A percentile compares a stretch with the other conserved stretches of the same genome.
These are phyloP conservation scores for Cantharis rufa DNA, from an alignment of 2,888 invertebrate species.

Conservation along the genomic window DNA sequence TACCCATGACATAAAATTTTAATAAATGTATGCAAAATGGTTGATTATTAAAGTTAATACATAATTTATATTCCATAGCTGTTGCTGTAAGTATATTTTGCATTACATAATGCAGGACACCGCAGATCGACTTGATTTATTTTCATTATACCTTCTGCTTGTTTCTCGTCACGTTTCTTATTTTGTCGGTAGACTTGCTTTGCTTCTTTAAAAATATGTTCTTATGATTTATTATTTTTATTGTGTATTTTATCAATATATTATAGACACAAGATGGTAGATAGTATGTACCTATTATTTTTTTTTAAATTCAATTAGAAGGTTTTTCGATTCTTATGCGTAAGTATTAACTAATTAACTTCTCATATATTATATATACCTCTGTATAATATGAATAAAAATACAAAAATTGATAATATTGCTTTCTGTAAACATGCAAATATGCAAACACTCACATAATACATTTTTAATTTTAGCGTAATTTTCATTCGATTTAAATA, in stretches of 20 bases:
- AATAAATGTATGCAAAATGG: not conserved
- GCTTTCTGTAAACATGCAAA: no score
- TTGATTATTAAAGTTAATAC: slow-evolving; percentile 4
- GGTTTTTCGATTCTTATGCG: not conserved
- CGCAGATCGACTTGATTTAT: slow-evolving; percentile 38
- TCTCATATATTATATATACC: no score
- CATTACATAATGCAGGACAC: slow-evolving; percentile 8
- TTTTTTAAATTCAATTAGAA: not conserved
- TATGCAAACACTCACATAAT: no score
- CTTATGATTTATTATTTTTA: slow-evolving; percentile 44
- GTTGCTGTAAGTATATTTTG: slow-evolving; percentile 16
- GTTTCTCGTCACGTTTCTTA: slow-evolving; percentile 46
- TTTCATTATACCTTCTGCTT: slow-evolving; percentile 39
- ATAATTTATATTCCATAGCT: slow-evolving; percentile 24
- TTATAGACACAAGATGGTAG: not conserved
- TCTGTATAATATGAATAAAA: no score
- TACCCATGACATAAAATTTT: not conserved
- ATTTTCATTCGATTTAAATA: no score
- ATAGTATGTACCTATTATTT: not conserved
- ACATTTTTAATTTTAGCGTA: no score
- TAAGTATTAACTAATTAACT: no score
- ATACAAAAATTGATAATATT: no score
- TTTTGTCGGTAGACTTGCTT: slow-evolving; percentile 40
- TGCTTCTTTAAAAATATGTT: slow-evolving; percentile 41
- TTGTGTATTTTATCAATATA: not conserved